A percentile compares a stretch with the other conserved stretches of the same genome.
These are phyloP conservation scores for Eolophus roseicapilla DNA, from an alignment of 2,113 vertebrate species.

Conservation along the genomic window DNA sequence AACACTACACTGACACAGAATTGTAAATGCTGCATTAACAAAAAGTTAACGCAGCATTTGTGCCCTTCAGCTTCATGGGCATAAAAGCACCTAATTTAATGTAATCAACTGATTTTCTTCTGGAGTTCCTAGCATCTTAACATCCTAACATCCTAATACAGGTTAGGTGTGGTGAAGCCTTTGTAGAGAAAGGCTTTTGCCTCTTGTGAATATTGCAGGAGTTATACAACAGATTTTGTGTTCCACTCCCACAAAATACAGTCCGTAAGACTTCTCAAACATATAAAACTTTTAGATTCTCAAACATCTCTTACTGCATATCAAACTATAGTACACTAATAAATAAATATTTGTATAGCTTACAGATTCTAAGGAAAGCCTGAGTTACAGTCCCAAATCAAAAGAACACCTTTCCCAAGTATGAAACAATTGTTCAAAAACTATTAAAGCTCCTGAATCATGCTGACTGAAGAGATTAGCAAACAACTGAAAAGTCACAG, in stretches of 20 bases:
- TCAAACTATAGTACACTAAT: not conserved
- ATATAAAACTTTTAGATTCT: not conserved
- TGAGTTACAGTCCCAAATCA: not conserved
- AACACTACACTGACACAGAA: not conserved
- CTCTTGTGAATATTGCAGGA: not conserved
- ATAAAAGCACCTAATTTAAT: not conserved
- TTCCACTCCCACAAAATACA: not conserved
- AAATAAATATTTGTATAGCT: not conserved
- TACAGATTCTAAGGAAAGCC: constrained; percentile 1
- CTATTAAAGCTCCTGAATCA: not conserved
- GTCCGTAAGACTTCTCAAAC: not conserved
- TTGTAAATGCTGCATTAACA: not conserved
- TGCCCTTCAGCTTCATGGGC: not conserved
- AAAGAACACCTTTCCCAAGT: not conserved
- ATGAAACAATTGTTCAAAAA: not conserved
- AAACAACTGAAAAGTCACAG: not conserved
- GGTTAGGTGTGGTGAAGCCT: not conserved
- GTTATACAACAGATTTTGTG: not conserved
- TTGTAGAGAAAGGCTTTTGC: not conserved
- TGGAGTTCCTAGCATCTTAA: not conserved
- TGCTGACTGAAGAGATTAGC: not conserved
- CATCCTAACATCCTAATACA: not conserved
- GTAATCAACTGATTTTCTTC: not conserved
- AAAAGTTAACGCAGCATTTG: not conserved
- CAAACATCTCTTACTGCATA: not conserved